Evolutionary conservation across 1,140 invertebrate species (phyloP).

Genomic region (Hyles vespertilio): DNA sequence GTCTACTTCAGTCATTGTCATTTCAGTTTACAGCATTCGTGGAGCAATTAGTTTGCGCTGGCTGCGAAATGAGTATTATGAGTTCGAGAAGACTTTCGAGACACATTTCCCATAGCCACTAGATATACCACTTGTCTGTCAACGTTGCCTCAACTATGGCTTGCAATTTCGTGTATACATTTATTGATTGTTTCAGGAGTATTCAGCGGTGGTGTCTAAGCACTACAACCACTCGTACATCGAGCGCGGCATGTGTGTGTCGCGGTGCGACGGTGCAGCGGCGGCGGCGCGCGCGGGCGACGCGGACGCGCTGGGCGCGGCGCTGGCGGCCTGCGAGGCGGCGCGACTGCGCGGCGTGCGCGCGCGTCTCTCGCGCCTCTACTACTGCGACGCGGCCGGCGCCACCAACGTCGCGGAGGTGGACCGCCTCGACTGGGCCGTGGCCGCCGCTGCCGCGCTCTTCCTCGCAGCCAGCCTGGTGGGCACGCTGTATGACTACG

Average conservation of each 20-base stretch:
- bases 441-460: background rate
- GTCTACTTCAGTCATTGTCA: too few relatives aligned
- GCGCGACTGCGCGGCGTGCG: background rate
- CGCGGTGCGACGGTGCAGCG: background rate
- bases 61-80: too few relatives aligned
- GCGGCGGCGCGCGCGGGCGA: background rate
- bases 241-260: background rate
- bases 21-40: too few relatives aligned
- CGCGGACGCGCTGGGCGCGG: background rate
- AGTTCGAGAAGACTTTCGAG: too few relatives aligned
- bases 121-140: too few relatives aligned
- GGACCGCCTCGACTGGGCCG: background rate
- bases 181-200: constrained; percentile 4
- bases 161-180: too few relatives aligned
- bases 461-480: background rate
- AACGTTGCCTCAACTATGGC: background rate
- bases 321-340: background rate
- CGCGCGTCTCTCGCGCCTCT: background rate
- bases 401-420: background rate
- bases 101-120: too few relatives aligned
- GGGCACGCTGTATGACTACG: constrained; percentile 2
- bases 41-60: too few relatives aligned
- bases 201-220: background rate
- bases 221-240: constrained; percentile 1
- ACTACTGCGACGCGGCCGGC: background rate